Evolutionary conservation across 1,140 invertebrate genomes (phyloP).

Genomic region (Ctenoplectra terminalis): DNA sequence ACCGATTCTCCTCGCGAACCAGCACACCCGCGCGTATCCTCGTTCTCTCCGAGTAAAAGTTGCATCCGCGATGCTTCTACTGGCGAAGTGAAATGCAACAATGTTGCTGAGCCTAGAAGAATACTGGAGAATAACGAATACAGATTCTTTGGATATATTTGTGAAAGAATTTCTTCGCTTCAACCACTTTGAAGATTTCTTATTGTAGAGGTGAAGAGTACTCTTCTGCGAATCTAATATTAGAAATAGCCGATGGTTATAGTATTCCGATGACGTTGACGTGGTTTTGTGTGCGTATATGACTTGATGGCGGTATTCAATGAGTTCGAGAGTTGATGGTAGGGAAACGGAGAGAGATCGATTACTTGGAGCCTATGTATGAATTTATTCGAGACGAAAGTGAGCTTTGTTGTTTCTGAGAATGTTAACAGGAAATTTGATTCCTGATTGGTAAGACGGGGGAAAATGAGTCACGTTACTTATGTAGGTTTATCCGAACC

Average conservation of each 20-base stretch:
- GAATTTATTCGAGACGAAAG: background rate
- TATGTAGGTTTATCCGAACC: background rate
- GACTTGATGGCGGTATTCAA: background rate
- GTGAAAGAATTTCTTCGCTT: background rate
- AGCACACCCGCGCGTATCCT: background rate
- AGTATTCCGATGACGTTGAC: background rate
- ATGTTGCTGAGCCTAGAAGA: background rate
- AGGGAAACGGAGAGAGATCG: background rate
- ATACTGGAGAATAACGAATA: background rate
- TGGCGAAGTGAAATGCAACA: no score
- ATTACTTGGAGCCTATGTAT: background rate
- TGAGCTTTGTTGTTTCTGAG: background rate
- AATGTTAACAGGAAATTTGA: background rate
- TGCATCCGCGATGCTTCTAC: no score
- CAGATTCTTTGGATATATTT: background rate
- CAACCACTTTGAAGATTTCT: background rate
- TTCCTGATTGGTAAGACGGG: background rate
- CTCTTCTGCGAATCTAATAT: background rate
- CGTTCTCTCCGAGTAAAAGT: background rate
- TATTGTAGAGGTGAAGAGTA: background rate
- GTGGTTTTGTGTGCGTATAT: no score
- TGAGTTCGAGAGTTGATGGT: background rate
- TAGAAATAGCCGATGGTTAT: background rate
- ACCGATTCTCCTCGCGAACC: conserved; percentile 1
- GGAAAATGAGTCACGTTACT: background rate